Evolutionary conservation across 2,797 vertebrate genomes (phyloP).

Genomic region (Acrossocheilus fasciatus): DNA sequence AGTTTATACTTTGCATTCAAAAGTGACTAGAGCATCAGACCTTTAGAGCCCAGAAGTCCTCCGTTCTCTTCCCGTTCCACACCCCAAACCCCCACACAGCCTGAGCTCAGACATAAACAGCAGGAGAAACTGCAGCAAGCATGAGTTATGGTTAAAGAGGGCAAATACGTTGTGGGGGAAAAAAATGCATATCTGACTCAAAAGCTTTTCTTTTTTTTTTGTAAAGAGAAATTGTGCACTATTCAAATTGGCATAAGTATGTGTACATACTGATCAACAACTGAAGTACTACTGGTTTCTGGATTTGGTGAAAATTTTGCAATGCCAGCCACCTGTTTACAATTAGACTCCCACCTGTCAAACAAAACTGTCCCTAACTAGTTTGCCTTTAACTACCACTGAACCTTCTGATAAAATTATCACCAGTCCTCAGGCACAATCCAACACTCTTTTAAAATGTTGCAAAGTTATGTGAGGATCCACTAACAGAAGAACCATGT

Average conservation of each 20-base stretch:
- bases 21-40: conserved; percentile 1
- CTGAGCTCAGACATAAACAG: conserved; percentile 59
- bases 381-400: conserved; percentile 58
- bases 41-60: conserved; percentile 40
- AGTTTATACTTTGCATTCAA: background rate
- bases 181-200: background rate
- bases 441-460: conserved; percentile 9
- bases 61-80: conserved; percentile 12
- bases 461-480: background rate
- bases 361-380: conserved; percentile 68
- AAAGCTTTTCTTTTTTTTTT: background rate
- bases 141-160: background rate
- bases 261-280: background rate
- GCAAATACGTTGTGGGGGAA: background rate
- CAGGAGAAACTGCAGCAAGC: conserved; percentile 44
- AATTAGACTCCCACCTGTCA: conserved; percentile 72
- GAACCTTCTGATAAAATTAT: conserved; percentile 58
- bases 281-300: background rate
- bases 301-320: background rate
- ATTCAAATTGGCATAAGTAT: background rate
- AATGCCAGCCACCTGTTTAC: conserved; percentile 66
- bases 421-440: conserved; percentile 37
- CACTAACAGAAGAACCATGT: background rate
- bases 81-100: conserved; percentile 38
- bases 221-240: background rate